Conservation (phyloP, 2,888 invertebrate genomes). For the Chymomyza caudatula region DNA sequence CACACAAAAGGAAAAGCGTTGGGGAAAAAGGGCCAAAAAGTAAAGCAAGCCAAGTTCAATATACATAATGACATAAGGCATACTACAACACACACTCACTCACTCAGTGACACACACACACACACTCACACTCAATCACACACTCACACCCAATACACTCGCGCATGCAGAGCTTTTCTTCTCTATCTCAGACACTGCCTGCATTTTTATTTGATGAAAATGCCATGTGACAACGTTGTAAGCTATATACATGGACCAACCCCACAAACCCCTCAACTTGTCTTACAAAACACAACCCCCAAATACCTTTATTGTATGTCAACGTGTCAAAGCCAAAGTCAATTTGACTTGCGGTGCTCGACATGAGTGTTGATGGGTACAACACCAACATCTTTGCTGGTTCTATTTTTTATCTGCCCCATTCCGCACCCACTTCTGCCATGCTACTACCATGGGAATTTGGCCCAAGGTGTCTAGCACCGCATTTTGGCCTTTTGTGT, state of each 20-base stretch:
- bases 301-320: slow-evolving; percentile 69
- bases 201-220: slow-evolving; percentile 52
- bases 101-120: too few relatives aligned
- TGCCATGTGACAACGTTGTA: slow-evolving; percentile 65
- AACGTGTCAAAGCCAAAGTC: slow-evolving; percentile 69
- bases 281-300: slow-evolving; percentile 11
- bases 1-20: slow-evolving; percentile 20
- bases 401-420: neutral
- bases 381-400: neutral
- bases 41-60: slow-evolving; percentile 46
- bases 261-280: slow-evolving; percentile 5
- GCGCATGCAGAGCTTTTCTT: neutral
- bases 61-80: slow-evolving; percentile 65
- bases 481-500: neutral
- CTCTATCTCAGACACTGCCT: neutral
- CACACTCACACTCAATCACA: neutral
- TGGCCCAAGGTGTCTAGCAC: neutral
- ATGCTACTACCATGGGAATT: neutral
- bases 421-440: neutral
- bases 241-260: slow-evolving; percentile 49
- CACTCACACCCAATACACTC: neutral
- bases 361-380: slow-evolving; percentile 36
- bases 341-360: slow-evolving; percentile 65
- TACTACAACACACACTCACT: neutral
- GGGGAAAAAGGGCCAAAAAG: slow-evolving; percentile 27